Conservation (phyloP, 2,113 vertebrate genomes). For the Fregata magnificens region DNA sequence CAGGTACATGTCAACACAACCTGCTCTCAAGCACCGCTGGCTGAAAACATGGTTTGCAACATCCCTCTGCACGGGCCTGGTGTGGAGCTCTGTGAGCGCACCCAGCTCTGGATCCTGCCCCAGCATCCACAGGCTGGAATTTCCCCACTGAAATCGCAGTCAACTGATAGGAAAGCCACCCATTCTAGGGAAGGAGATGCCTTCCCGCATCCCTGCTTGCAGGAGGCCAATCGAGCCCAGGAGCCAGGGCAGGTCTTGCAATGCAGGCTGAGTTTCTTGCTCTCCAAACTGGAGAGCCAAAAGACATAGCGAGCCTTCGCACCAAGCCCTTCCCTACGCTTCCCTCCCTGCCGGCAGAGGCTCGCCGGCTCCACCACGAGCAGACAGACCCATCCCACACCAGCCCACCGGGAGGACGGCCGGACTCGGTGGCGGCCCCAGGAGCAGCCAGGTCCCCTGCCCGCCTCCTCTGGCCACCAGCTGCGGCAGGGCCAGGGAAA, state of each 20-base stretch:
- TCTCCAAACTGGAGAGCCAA: background rate
- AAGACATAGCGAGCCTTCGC: background rate
- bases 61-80: background rate
- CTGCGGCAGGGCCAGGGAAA: background rate
- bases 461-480: background rate
- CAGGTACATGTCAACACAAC: background rate
- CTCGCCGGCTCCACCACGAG: rapidly evolving
- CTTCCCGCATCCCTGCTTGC: background rate
- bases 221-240: background rate
- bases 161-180: background rate
- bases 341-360: background rate
- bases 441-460: background rate
- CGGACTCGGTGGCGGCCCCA: rapidly evolving
- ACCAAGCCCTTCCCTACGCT: background rate
- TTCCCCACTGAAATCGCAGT: background rate
- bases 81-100: rapidly evolving
- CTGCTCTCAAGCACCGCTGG: background rate
- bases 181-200: background rate
- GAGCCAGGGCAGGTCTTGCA: background rate
- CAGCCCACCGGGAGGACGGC: rapidly evolving
- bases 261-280: rapidly evolving
- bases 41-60: background rate
- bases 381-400: background rate
- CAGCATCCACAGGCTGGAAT: background rate
- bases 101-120: background rate